Evolutionary conservation across 2,888 invertebrate genomes (phyloP), one percentile per base, ranked within the genome.

Genomic region (Keiferia lycopersicella): DNA sequence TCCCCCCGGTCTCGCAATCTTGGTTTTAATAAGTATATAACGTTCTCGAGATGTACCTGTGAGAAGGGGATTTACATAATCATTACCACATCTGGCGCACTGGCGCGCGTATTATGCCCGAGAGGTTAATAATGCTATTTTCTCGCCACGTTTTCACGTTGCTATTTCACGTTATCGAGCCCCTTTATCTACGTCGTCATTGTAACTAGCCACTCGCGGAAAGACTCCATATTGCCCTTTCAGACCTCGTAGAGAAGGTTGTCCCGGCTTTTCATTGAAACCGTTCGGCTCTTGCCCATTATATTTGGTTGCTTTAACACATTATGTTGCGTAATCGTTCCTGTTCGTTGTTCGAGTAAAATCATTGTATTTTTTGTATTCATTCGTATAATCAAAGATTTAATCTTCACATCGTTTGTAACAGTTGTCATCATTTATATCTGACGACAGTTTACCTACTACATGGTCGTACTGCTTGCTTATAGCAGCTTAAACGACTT

Each of bases 111-210:
- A 92, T 91, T 91, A 91, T 86, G 80, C 92, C 88, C 91, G 79
- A 80, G 91, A 89, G 92, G 91, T 91, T 92, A 91, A 92, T 92
- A 92, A 91, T 91, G 91, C 88, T 87, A 91, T 92, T 92, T 92
- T 91, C 91, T 90, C 89, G 87, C 88, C 88, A 88, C 90, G 86
- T 91, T 89, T 90, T 91, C 90, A 87, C 91, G 84, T 88, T 84
- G 88, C 90, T 88, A 89, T 91, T 90, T 87, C 86, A 86, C 83
- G 85, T 87, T 90, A 89, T 91, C 90, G 87, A 86, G 84, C 84
- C 83, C 83, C 84, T 88, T 90, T 86, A 91, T 88, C 91, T 86
- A 82, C 86, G 84, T 84, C 88, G 87, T 89, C 91, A 88, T 87
- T 89, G 87, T 88, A 87, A 87, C 83, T 90, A 84, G 87, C 87